Evolutionary conservation across 2,797 vertebrate genomes (phyloP), one percentile per base, ranked within the genome.

Genomic region (Crax fasciolata): DNA sequence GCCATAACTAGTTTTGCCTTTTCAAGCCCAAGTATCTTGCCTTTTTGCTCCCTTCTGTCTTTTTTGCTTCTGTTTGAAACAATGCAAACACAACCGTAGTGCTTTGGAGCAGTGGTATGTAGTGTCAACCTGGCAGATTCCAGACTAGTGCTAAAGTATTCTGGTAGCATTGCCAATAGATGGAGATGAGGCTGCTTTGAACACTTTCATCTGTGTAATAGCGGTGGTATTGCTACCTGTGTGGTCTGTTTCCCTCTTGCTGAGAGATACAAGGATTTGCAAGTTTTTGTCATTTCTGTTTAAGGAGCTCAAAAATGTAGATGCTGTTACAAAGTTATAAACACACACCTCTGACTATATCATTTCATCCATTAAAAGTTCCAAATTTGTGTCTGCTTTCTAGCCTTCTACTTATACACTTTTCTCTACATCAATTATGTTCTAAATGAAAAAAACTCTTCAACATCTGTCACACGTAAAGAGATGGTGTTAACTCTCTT

Each of bases 111-210:
- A 32, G 30, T 82, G 71, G 57, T 61, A 90, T 90, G 84, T 93
- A 82, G 92, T 90, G 91, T 96, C 93, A 97, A 57, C 83, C 93
- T 93, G 95, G 78, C 87, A 66, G 63, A 67, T 58, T 95, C 84
- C 52, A 84, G n/a, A 85, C 55, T 30, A 39, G 62, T 78, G 94
- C 91, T 97, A 57, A 76, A 97, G 87, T 93, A 66, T 82, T 85
- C 78, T 92, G 32, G 46, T 74, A 90, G 61, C 35, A 96, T 96
- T 97, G 93, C 96, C 96, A 96, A 48, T 39, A 95, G 81, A 81
- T 55, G 91, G 75, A 90, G 57, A 72, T 74, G 88, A 94, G 76
- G 86, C 91, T 83, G 39, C 57, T 94, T 84, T 84, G 72, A 90
- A 77, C 49, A 9, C 76, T 95, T 97, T 80, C 32, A 67, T 84